Evolutionary conservation across 2,797 vertebrate species (phyloP), one percentile per base, ranked within the genome.

Genomic region (Pseudochirops cupreus): DNA sequence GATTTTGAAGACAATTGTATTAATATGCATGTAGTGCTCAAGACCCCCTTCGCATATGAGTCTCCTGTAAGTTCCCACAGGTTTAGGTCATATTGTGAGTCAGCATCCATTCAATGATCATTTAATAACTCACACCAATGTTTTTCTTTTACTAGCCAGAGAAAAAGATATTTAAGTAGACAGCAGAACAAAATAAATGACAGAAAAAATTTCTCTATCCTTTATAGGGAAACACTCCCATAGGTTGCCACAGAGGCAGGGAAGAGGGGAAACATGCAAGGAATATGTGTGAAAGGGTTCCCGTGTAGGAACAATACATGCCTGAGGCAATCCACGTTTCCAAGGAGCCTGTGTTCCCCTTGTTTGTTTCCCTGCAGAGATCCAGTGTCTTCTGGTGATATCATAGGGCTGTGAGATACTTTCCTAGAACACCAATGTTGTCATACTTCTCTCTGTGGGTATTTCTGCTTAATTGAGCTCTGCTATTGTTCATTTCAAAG

Each of bases 21-120:
- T 90, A 33, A 95, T 14, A 31, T 94, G 52, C 29, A 53, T 50
- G 16, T 53, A 50, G 90, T 56, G 93, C 82, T 95, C n/a, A 95
- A 82, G 93, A 92, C 21, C 21, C 74, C 74, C 2, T 10, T 11
- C 39, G 46, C 74, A 87, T 46, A 12, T 26, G 9, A 21, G 74
- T 87, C 21, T 26, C 74, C 10, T 26, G 9, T 50, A 50, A 50
- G 39, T 28, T 87, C 24, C 39, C 21, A 50, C 39, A 87, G 39
- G 39, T 87, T 87, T 26, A 50, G 21, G 39, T 87, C 10, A 50
- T 26, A 87, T 87, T 26, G 21, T 50, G 21, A 87, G 74, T 87
- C 39, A 50, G 24, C 39, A 87, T 50, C 9, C n/a, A 21, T 21
- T 50, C 39, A 87, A 46, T 87, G 50, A 87, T 87, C 46, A 50